A percentile compares a stretch with the other conserved stretches of the same genome.
phyloP scores from a whole-genome alignment of 35 echinoderm and acorn worm species.

The Stichopus chloronotus region DNA sequence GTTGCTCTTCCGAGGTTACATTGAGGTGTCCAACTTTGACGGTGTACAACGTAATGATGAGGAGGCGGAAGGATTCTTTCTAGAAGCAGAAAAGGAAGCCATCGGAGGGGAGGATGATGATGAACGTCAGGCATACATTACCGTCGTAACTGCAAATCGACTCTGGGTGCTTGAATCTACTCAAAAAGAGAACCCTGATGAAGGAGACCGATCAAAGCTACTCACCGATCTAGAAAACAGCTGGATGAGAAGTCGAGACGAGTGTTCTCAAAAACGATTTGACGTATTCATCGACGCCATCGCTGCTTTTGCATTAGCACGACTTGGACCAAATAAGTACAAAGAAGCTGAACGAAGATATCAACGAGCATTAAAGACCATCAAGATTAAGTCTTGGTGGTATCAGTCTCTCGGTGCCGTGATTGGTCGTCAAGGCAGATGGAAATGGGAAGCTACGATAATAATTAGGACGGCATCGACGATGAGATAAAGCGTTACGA shows the following conservation, averaged over 20 bases:
- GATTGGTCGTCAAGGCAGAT: not conserved
- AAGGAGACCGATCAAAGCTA: too few species aligned
- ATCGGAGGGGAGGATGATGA: not conserved
- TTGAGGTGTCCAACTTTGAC: slow-evolving; percentile 1
- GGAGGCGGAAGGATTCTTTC: not conserved
- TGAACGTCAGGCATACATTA: not conserved
- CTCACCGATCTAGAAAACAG: too few species aligned
- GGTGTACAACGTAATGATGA: not conserved
- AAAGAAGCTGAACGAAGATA: too few species aligned
- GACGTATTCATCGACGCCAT: too few species aligned
- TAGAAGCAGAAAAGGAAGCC: not conserved
- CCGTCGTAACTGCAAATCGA: slow-evolving; percentile 12
- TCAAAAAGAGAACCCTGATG: too few species aligned
- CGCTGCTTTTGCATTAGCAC: too few species aligned
- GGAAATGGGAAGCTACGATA: not conserved
- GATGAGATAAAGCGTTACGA: slow-evolving; percentile 28
- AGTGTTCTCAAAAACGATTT: too few species aligned
- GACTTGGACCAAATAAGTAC: slow-evolving; percentile 27
- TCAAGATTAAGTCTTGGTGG: too few species aligned
- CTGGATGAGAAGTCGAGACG: too few species aligned
- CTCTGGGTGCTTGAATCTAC: slow-evolving; percentile 31
- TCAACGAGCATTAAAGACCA: too few species aligned
- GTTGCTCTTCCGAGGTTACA: not conserved
- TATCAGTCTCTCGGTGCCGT: not conserved
- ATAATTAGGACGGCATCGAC: not conserved